Evolutionary conservation across 1,140 invertebrate genomes (phyloP).

Genomic region (Rhyacophila brunnea): DNA sequence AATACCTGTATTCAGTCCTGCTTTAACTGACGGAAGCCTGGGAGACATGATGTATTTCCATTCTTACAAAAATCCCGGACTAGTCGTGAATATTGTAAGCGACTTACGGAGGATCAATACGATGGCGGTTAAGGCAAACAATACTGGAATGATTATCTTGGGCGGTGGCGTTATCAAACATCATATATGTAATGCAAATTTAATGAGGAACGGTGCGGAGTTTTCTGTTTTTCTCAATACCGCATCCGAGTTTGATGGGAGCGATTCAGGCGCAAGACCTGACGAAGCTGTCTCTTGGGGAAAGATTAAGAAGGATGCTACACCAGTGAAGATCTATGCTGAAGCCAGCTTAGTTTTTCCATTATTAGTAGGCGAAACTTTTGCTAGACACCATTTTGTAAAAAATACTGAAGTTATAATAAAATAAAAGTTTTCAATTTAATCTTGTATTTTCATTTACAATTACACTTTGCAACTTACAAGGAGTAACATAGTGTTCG

Average conservation of each 20-base stretch:
- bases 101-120: constrained; percentile 90
- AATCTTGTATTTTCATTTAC: too few species aligned
- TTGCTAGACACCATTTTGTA: constrained; percentile 63
- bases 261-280: constrained; percentile 94
- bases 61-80: constrained; percentile 87
- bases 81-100: constrained; percentile 91
- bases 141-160: constrained; percentile 95
- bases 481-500: too few species aligned
- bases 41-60: constrained; percentile 99
- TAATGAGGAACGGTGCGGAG: constrained; percentile 99
- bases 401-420: neutral
- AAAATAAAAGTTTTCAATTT: too few species aligned
- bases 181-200: constrained; percentile 97
- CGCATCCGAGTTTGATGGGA: constrained; percentile 97
- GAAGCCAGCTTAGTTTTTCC: constrained; percentile 97
- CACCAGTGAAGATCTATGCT: constrained; percentile 93
- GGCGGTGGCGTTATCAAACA: constrained; percentile 98
- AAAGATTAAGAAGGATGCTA: constrained; percentile 87
- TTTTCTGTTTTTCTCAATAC: constrained; percentile 97
- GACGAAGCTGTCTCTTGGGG: constrained; percentile 99
- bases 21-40: constrained; percentile 95
- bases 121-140: constrained; percentile 90
- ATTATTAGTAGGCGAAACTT: constrained; percentile 92
- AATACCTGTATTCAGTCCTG: constrained; percentile 98
- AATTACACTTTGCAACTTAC: too few species aligned